Evolutionary conservation across 2,888 invertebrate genomes (phyloP), one percentile per base, ranked within the genome.

Genomic region (Eumerus sabulonum): DNA sequence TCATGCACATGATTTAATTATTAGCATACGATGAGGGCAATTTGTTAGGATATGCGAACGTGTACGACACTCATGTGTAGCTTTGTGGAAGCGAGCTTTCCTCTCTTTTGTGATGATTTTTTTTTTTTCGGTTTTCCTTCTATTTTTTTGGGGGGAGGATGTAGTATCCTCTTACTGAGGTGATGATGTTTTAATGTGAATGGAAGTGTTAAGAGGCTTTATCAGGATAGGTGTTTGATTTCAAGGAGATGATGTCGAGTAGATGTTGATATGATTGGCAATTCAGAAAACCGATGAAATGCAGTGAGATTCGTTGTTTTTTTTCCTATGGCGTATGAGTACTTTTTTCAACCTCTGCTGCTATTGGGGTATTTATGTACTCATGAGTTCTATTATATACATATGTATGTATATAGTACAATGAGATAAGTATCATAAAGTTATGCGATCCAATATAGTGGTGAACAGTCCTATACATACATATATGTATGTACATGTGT

Each of bases 1-100:
- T 48, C 47, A 36, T 71, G 56, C 45, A 60, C 71, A 56, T 71
- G 64, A 71, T 62, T 76, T 72, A 71, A 76, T 76, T 76, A 76
- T 76, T 66, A 60, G 66, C 76, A 76, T 71, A 66, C 48, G 64
- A 13, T 40, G 14, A 13, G 45, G 56, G 38, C 38, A 17, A 38
- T 17, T 35, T 45, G n/a, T 17, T 44, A 56, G 27, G 50, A 50
- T 13, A 54, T 44, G 42, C 18, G 38, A 44, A 5, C 40, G 11
- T 50, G 16, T 35, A 56, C 40, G 16, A 16, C 18, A 11, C 18
- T 63, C 13, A 45, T 73, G 47, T 47, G 40, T 11, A 50, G 36
- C 27, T 53, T 18, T 64, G 57, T 18, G 42, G 38, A 11, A 27
- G 40, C 27, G 44, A n/a, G 53, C 53, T 36, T 50, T 7, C 27